Base-by-base conservation (phyloP, 2,113 vertebrate species). In the Crotalus helleri region DNA sequence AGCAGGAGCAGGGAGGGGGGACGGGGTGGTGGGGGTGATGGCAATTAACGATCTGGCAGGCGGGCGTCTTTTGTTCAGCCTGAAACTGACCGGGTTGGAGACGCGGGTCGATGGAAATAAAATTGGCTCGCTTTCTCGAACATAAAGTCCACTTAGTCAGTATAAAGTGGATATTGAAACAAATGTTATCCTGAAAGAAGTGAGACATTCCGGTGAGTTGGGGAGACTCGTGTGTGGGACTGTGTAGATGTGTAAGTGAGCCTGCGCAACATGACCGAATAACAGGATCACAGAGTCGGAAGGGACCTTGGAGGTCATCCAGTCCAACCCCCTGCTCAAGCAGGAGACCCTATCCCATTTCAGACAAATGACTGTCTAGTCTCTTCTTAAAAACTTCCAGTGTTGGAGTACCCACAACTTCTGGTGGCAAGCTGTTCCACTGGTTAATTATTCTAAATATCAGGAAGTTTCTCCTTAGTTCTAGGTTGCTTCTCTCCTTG, bases 131-230 rank as follows among this genome's bases (percentile, higher is more conserved):
- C 87, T 93, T 92, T 91, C 93, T 39, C 0, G 89, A 55, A 94
- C 93, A 94, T 88, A 39, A 87, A 85, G 54, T 57, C 89, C 93
- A 94, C 93, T 94, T 94, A 88, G 89, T 94, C 85, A 21, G 7
- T 23, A 85, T 93, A 55, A 93, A 93, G 93, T 93, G 59, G 61
- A 44, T 58, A 57, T 49, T 51, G 23, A 87, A 29, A 81, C 90
- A 91, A 91, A 87, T 93, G 93, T 91, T 92, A 58, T 53, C 89
- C 85, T 1, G 23, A 85, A 61, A 87, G 85, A 92, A 64, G 93
- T 59, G 93, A 53, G 5, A 91, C 44, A 92, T 94, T 94, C 91
- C 21, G 17, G 88, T 49, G 55, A 4, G 44, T 61, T 90, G 57
- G 7, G 49, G 9, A 24, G 17, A 33, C 6, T 1, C 21, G 51